Evolutionary conservation across 1,140 invertebrate species (phyloP).

Genomic region (Caenorhabditis remanei): DNA sequence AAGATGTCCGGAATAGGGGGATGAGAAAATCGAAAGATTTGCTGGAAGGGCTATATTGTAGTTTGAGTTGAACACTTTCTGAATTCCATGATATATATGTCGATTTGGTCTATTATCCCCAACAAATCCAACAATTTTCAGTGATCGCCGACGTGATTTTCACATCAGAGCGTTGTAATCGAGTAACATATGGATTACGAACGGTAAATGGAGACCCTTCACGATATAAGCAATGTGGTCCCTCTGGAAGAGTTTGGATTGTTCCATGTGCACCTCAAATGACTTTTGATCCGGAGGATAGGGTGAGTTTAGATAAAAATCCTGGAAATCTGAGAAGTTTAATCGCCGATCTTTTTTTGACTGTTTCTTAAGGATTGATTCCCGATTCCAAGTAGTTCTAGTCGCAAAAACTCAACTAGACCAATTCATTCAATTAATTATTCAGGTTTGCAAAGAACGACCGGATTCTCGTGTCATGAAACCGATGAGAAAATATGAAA

Average conservation of each 20-base stretch:
- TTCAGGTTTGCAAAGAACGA: conserved; percentile 40
- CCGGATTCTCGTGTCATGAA: not conserved
- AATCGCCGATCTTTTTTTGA: not conserved
- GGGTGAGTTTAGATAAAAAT: not conserved
- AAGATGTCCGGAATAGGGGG: not conserved
- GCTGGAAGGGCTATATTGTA: not conserved
- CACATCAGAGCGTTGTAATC: conserved; percentile 34
- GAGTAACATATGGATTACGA: conserved; percentile 13
- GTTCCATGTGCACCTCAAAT: conserved; percentile 56
- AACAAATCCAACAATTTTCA: not conserved
- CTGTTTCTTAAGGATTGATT: not conserved
- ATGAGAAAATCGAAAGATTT: not conserved
- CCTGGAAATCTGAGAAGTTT: not conserved
- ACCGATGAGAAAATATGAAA: conserved; percentile 42
- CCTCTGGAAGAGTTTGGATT: conserved; percentile 56
- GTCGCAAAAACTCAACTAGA: no score
- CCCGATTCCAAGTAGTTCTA: not conserved
- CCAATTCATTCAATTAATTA: no score
- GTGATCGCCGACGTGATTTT: conserved; percentile 17
- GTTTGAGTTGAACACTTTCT: no score
- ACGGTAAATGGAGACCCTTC: conserved; percentile 6
- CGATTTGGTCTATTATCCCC: not conserved
- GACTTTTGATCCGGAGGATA: conserved; percentile 58
- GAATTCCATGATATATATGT: not conserved
- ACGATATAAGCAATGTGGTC: conserved; percentile 47